Evolutionary conservation across 2,113 vertebrate species (phyloP).

Genomic region (Carassius auratus): DNA sequence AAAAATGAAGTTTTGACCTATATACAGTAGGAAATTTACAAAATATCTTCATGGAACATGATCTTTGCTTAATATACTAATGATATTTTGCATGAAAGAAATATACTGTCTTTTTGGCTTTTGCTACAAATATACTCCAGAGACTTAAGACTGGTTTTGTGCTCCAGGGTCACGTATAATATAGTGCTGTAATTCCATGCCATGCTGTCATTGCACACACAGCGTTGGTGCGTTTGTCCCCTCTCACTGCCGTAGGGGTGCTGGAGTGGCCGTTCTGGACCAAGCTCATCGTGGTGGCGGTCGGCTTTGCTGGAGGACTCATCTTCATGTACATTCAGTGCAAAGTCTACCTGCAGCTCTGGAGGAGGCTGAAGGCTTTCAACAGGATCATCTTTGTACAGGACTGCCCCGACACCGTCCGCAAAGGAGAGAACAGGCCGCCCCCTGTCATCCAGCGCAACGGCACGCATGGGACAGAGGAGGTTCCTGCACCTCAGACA

Average conservation of each 20-base stretch:
- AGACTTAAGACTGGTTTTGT: too few species aligned
- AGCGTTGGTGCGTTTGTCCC: constrained; percentile 32
- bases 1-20: too few species aligned
- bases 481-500: constrained; percentile 74
- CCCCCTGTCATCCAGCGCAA: constrained; percentile 62
- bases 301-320: constrained; percentile 88
- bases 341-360: constrained; percentile 94
- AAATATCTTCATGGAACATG: too few species aligned
- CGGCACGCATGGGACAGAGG: constrained; percentile 76
- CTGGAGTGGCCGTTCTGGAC: constrained; percentile 98
- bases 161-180: background rate
- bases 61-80: too few species aligned
- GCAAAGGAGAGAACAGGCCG: constrained; percentile 78
- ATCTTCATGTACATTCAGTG: constrained; percentile 99
- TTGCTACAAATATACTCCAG: too few species aligned
- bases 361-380: constrained; percentile 95
- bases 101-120: too few species aligned
- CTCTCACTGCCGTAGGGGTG: constrained; percentile 77
- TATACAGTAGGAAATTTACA: too few species aligned
- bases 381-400: constrained; percentile 98
- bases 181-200: constrained; percentile 30
- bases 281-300: constrained; percentile 92
- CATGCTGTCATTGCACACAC: constrained; percentile 33
- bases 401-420: constrained; percentile 91
- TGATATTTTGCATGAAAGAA: too few species aligned